phyloP scores from a whole-genome alignment of 2,888 invertebrate genomes.

The Drosophila diplacantha region DNA sequence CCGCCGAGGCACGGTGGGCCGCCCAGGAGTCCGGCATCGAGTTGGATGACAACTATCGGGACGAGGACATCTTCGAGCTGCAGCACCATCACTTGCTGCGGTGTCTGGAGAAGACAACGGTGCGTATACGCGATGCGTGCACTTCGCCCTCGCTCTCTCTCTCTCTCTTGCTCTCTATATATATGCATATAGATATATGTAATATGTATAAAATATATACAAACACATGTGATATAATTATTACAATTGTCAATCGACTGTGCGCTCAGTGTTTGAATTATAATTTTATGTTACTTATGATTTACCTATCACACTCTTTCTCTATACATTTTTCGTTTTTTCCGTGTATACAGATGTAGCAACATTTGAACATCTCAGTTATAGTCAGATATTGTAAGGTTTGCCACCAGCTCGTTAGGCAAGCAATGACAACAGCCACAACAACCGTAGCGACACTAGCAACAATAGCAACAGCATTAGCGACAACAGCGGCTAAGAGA shows the following conservation, averaged over 20 bases:
- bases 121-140: slow-evolving; percentile 78
- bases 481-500: slow-evolving; percentile 25
- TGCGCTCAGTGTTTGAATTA: slow-evolving; percentile 37
- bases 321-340: slow-evolving; percentile 44
- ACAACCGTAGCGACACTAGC: slow-evolving; percentile 31
- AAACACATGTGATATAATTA: slow-evolving; percentile 22
- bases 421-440: slow-evolving; percentile 65
- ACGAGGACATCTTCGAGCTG: slow-evolving; percentile 98
- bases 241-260: slow-evolving; percentile 19
- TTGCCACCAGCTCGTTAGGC: slow-evolving; percentile 64
- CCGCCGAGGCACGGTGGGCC: slow-evolving; percentile 95
- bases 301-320: slow-evolving; percentile 54
- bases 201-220: slow-evolving; percentile 9
- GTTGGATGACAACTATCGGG: slow-evolving; percentile 90
- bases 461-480: slow-evolving; percentile 25
- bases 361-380: slow-evolving; percentile 67
- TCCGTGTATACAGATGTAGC: slow-evolving; percentile 67
- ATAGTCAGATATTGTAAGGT: slow-evolving; percentile 57
- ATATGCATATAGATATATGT: slow-evolving; percentile 14
- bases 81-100: slow-evolving; percentile 98
- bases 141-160: slow-evolving; percentile 11
- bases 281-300: slow-evolving; percentile 36
- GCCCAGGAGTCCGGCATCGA: slow-evolving; percentile 95
- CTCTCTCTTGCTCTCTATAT: slow-evolving; percentile 3
- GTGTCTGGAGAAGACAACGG: slow-evolving; percentile 98